Base-by-base conservation (phyloP, 2,888 invertebrate species). In the Zelleria hepariella region DNA sequence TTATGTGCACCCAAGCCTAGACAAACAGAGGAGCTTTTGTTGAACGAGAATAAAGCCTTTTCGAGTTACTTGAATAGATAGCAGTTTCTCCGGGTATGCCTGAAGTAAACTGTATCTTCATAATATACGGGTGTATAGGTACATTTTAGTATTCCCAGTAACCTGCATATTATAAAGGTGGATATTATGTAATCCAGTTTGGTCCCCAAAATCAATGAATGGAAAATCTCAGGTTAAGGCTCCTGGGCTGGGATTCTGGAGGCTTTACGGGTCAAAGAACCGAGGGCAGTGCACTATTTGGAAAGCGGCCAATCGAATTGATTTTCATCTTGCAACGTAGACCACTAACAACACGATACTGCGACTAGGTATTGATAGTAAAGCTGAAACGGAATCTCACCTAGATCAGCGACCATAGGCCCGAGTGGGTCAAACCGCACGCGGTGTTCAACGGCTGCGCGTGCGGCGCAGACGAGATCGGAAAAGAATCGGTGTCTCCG, bases 401-500 rank as follows among this genome's bases (percentile, higher is more conserved):
- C 91, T 78, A 89, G 74, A 73, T 83, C 86, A 42, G 92, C 92
- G 63, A 93, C 90, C 65, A 91, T 85, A 52, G 93, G 93, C 64
- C 93, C 93, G 55, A 94, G 88, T 21, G 94, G 94, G 78, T 94
- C 93, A 82, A 94, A 94, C 63, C 93, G 91, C 67, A 94, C 94
- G 68, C 93, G 92, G 80, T 94, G 94, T 75, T 93, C 93, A 58
- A 92, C 91, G 58, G 93, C 92, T 66, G 92, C 93, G 71, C 93
- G 91, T 53, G 94, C 93, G 67, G 94, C 94, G 68, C 91, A 91
- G 65, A 95, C 90, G 62, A 95, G 90, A 73, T 95, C 95, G 59
- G 94, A 93, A 81, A 94, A 94, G 80, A 95, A 93, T 68, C 94
- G 90, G 78, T 94, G 94, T 60, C 94, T 90, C 63, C 94, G 90